Base-by-base conservation (phyloP, 2,888 invertebrate genomes). In the Epinotia ramella region DNA sequence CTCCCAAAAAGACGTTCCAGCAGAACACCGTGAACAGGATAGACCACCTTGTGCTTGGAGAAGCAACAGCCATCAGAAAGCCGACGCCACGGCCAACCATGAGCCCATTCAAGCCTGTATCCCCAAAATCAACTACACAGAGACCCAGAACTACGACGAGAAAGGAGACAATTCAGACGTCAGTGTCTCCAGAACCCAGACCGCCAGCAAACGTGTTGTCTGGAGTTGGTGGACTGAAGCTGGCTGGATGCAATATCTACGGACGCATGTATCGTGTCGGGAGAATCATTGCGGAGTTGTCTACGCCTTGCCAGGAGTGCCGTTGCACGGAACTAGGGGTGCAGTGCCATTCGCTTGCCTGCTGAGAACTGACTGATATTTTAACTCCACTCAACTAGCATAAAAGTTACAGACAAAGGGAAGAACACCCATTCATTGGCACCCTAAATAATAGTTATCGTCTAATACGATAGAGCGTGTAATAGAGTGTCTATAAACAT, bases 221-320 rank as follows among this genome's bases (percentile, higher is more conserved):
- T 9, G 88, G 86, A 2, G 77, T 87, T 0, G 93, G 95, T 16
- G 96, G 96, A 53, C 89, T 97, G 63, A 98, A 97, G 89, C 88
- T 98, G 78, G 97, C 97, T 13, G 98, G 98, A 0, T 98, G 98
- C 86, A 98, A 98, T 90, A 98, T 98, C 82, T 98, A 98, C 84
- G 98, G 98, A 7, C 95, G 97, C 79, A 98, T 98, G 97, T 98
- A 98, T 88, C 95, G 97, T 33, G 97, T 98, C 12, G 97, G 97
- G 4, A 95, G 96, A 83, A 96, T 97, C 80, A 98, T 98, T 81
- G 95, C 96, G 1, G 98, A 98, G 91, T 91, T 98, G 78, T 97
- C 98, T 7, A 96, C 96, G 75, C 96, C 97, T 16, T 98, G 98
- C 89, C 95, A 96, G 80, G 97, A 97, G 90, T 98, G 98, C 89